Evolutionary conservation across 1,140 invertebrate species (phyloP).

Genomic region (Acromyrmex echinatior): DNA sequence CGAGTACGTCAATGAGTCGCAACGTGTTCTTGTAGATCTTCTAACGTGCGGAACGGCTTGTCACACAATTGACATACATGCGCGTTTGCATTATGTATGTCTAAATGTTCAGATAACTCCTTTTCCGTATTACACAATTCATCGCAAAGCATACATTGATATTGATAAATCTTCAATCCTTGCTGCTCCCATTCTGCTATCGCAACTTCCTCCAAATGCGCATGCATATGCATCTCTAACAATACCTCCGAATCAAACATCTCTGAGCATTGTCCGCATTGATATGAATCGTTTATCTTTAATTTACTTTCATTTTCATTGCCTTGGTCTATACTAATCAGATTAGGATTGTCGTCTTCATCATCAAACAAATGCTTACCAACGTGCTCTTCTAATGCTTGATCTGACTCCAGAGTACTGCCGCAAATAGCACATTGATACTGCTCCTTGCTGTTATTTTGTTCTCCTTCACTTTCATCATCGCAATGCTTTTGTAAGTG

Average conservation of each 20-base stretch:
- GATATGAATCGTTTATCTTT: slow-evolving; percentile 58
- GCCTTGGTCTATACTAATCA: slow-evolving; percentile 77
- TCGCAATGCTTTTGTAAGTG: slow-evolving; percentile 85
- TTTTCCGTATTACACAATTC: slow-evolving; percentile 77
- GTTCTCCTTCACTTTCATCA: slow-evolving; percentile 82
- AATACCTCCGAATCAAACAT: slow-evolving; percentile 79
- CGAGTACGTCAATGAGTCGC: slow-evolving; percentile 78
- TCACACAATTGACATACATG: slow-evolving; percentile 84
- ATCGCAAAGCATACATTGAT: slow-evolving; percentile 80
- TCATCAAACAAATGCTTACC: slow-evolving; percentile 83
- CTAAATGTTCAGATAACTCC: slow-evolving; percentile 79
- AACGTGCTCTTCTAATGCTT: slow-evolving; percentile 80
- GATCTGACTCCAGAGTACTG: slow-evolving; percentile 79
- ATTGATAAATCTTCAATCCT: slow-evolving; percentile 59
- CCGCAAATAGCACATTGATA: slow-evolving; percentile 85
- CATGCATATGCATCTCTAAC: slow-evolving; percentile 82
- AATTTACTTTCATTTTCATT: slow-evolving; percentile 58
- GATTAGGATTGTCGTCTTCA: slow-evolving; percentile 83
- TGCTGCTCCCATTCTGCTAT: slow-evolving; percentile 83
- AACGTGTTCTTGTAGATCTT: slow-evolving; percentile 82
- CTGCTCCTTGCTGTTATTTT: slow-evolving; percentile 74
- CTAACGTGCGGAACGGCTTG: slow-evolving; percentile 79
- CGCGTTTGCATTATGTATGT: slow-evolving; percentile 79
- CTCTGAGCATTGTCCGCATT: slow-evolving; percentile 80
- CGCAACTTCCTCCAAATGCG: slow-evolving; percentile 82